Percentiles rank a stretch among this genome's conserved stretches.
phyloP scores from a whole-genome alignment of 2,113 vertebrate species.

The Candoia aspera region DNA sequence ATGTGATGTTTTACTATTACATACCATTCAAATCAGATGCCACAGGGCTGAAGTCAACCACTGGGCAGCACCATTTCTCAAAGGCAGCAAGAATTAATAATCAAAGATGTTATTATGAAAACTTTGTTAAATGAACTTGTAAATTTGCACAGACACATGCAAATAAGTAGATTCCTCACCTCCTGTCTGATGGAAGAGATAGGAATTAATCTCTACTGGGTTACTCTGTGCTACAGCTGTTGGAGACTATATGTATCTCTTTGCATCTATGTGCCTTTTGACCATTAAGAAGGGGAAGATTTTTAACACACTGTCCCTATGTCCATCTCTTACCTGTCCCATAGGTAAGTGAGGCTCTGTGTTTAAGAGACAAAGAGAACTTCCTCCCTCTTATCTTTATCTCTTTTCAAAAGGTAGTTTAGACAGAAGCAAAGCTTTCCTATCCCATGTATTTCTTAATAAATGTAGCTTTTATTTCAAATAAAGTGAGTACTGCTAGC shows the following conservation, averaged over 20 bases:
- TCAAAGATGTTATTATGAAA: neutral
- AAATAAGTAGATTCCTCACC: neutral
- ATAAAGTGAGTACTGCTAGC: neutral
- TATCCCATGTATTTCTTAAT: neutral
- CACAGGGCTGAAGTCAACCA: neutral
- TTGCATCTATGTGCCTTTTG: neutral
- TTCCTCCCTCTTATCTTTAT: neutral
- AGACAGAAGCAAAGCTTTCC: neutral
- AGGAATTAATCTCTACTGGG: neutral
- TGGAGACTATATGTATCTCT: neutral
- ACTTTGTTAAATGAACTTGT: neutral
- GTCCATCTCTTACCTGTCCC: neutral
- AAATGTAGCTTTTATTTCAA: neutral
- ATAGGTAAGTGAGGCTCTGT: neutral
- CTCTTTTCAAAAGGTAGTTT: neutral
- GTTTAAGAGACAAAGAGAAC: neutral
- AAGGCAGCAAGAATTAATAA: neutral
- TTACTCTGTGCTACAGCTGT: neutral
- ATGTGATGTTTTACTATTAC: neutral
- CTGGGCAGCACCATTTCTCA: constrained; percentile 14
- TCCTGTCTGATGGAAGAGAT: neutral
- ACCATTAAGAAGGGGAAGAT: neutral
- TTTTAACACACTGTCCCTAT: neutral
- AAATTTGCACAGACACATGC: neutral
- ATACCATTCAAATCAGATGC: neutral